Evolutionary conservation across 2,113 vertebrate genomes (phyloP).

Genomic region (Nothoprocta perdicaria): DNA sequence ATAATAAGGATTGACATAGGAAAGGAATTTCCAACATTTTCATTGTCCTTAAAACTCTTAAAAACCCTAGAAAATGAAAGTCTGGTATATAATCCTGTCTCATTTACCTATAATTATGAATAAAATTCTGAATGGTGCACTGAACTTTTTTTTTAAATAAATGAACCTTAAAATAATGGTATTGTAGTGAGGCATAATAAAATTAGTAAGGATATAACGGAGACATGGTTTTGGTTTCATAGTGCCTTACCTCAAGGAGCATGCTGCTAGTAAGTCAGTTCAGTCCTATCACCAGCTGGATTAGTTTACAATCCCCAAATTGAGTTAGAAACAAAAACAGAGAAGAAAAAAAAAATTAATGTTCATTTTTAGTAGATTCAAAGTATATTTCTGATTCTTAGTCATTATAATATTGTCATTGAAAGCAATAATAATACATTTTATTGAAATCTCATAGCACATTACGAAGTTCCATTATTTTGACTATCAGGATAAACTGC

Average conservation of each 20-base stretch:
- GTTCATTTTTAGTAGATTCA: neutral
- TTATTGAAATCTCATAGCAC: conserved; percentile 1
- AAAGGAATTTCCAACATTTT: neutral
- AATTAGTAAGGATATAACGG: neutral
- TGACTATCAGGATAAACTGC: conserved; percentile 11
- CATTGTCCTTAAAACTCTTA: neutral
- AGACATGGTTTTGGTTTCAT: neutral
- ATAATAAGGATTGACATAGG: neutral
- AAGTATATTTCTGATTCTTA: neutral
- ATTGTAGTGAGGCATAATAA: neutral
- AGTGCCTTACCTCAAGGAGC: neutral
- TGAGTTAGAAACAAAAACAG: conserved; percentile 5
- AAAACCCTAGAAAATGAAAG: neutral
- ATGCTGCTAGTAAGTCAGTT: conserved; percentile 33
- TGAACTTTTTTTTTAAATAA: neutral
- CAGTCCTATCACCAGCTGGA: neutral
- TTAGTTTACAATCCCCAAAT: conserved; percentile 21
- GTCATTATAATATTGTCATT: conserved; percentile 8
- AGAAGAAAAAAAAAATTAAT: neutral
- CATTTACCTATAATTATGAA: neutral
- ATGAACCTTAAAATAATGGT: neutral
- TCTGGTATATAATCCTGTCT: fast-evolving
- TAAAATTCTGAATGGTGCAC: neutral
- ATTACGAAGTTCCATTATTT: conserved; percentile 11
- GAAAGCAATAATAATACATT: conserved; percentile 28